A percentile compares a stretch with the other conserved stretches of the same genome.
Conservation (phyloP, 2,797 vertebrate genomes). For the Cossypha heuglini region DNA sequence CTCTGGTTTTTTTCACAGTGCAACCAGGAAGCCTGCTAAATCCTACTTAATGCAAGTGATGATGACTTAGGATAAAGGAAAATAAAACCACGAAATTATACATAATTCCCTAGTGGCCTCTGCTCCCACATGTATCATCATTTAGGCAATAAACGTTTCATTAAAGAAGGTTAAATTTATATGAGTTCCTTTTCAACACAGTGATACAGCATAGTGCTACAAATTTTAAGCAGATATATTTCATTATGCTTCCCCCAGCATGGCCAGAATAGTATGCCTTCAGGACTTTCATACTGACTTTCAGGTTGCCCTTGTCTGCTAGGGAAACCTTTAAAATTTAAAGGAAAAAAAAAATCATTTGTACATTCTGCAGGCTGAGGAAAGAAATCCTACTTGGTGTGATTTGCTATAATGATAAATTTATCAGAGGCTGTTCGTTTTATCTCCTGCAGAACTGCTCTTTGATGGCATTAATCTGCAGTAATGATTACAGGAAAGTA, state of each 20-base stretch:
- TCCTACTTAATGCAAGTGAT: not conserved
- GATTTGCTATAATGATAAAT: constrained; percentile 68
- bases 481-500: constrained; percentile 66
- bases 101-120: not conserved
- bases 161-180: constrained; percentile 23
- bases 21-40: not conserved
- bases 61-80: constrained; percentile 10
- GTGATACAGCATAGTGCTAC: not conserved
- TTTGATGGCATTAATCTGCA: constrained; percentile 70
- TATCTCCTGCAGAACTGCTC: constrained; percentile 63
- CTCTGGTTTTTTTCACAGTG: not conserved
- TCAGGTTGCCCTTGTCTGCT: constrained; percentile 22
- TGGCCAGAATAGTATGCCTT: not conserved
- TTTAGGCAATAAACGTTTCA: not conserved
- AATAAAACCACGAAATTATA: not conserved
- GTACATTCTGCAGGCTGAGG: constrained; percentile 41
- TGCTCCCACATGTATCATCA: not conserved
- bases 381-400: constrained; percentile 31
- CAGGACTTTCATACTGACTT: not conserved
- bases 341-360: constrained; percentile 36
- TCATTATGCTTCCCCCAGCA: not conserved
- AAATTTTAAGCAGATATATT: constrained; percentile 1
- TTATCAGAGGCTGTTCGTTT: constrained; percentile 66
- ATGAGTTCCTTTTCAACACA: not conserved
- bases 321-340: constrained; percentile 36